Evolutionary conservation across 2,113 vertebrate genomes (phyloP).

Genomic region (Himantopus leucocephalus): DNA sequence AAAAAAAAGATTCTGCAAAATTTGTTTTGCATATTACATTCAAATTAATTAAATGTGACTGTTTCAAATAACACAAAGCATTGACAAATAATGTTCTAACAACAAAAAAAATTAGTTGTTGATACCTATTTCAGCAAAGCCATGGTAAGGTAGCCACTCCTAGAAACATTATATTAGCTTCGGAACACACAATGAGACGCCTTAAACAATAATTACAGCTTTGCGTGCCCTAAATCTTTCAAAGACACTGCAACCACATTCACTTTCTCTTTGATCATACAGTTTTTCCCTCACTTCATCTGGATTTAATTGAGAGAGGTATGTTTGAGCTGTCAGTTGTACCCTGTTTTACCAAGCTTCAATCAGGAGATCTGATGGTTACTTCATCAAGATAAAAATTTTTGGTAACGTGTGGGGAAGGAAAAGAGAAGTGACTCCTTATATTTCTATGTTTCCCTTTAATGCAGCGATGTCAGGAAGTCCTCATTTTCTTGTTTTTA

Average conservation of each 20-base stretch:
- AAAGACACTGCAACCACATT: neutral
- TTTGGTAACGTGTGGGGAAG: neutral
- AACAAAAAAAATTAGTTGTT: neutral
- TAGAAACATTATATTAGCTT: neutral
- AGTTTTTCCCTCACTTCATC: neutral
- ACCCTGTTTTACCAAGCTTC: neutral
- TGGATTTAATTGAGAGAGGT: constrained; percentile 5
- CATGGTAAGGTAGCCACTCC: neutral
- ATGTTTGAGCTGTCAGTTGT: neutral
- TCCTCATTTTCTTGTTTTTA: neutral
- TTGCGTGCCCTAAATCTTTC: constrained; percentile 28
- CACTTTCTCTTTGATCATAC: neutral
- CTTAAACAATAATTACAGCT: neutral
- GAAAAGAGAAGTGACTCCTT: neutral
- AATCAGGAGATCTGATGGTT: neutral
- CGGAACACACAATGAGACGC: neutral
- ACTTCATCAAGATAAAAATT: neutral
- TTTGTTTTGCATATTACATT: neutral
- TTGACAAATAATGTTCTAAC: neutral
- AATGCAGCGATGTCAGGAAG: neutral
- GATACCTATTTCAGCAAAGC: neutral
- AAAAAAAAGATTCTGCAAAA: neutral
- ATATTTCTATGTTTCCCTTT: neutral
- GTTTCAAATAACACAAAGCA: neutral
- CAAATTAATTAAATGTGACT: neutral